Conservation (phyloP, 2,113 vertebrate genomes). For the Illadopsis cleaveri region DNA sequence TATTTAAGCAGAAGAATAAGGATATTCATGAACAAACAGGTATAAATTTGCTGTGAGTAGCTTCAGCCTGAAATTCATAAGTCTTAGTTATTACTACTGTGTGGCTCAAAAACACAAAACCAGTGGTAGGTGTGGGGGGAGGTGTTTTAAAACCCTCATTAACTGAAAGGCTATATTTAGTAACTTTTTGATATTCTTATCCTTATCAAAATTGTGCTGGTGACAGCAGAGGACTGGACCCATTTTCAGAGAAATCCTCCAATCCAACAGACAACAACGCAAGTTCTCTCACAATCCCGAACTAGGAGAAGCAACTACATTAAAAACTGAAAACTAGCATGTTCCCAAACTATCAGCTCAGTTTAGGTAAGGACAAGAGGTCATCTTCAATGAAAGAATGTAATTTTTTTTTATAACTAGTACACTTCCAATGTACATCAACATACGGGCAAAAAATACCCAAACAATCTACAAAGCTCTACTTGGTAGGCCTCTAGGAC, state of each 20-base stretch:
- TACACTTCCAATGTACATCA: background rate
- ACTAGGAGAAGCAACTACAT: background rate
- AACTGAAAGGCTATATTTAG: background rate
- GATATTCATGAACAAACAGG: background rate
- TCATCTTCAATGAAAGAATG: background rate
- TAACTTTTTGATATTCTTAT: background rate
- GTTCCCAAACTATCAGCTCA: background rate
- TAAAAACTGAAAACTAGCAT: background rate
- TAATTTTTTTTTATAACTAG: background rate
- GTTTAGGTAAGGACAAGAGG: background rate
- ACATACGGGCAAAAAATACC: fast-evolving
- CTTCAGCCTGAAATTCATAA: background rate
- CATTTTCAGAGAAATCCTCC: background rate
- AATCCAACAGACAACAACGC: background rate
- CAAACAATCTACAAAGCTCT: background rate
- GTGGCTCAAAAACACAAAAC: background rate
- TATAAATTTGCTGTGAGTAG: background rate
- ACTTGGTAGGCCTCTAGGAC: background rate
- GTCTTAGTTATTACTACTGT: background rate
- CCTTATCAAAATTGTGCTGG: background rate
- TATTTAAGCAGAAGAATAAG: background rate
- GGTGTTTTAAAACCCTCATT: background rate
- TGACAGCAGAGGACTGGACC: background rate
- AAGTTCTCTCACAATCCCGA: background rate
- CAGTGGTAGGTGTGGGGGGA: background rate